Evolutionary conservation across 1,140 invertebrate genomes (phyloP), one percentile per base, ranked within the genome.

Genomic region (Atta texana): DNA sequence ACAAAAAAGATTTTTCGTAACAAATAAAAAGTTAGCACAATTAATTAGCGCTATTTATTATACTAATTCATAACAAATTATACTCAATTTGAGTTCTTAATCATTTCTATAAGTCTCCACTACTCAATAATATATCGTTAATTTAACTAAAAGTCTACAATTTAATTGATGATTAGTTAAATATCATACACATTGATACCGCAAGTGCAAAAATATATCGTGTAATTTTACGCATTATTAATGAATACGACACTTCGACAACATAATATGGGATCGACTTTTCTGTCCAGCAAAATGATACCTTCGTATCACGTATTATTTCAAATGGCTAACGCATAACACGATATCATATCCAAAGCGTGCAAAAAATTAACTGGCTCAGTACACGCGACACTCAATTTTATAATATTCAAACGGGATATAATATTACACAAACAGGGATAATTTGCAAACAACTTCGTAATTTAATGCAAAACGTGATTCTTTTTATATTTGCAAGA

Each of bases 231-330:
- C n/a, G 31, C 49, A 63, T 80, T 59, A 59, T 59, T 80, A 69
- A 55, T 80, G 44, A 85, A 85, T 85, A 24, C 59, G 82, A 85
- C 28, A 64, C 72, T 64, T 77, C 34, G n/a, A 86, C 84, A 86
- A 86, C 77, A 80, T 80, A 31, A 39, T 34, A 34, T 44, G 64
- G n/a, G 1, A 68, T 21, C n/a, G 28, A 53, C 12, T 8, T 55
- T 68, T 68, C 34, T 69, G 39, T 34, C 1, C 53, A 21, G 7
- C 63, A 66, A 80, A 80, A 31, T n/a, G 61, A 68, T 55, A 80
- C 63, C 3, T 21, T 18, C 14, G 2, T 64, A 51, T 82, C 44
- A 64, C 59, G 44, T 55, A 74, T 85, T 85, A 64, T 85, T 85
- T 85, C 82, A 85, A 49, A 14, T 21, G 31, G 44, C 31, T 68